phyloP scores from a whole-genome alignment of 2,113 vertebrate species.

The Pseudorasbora parva region DNA sequence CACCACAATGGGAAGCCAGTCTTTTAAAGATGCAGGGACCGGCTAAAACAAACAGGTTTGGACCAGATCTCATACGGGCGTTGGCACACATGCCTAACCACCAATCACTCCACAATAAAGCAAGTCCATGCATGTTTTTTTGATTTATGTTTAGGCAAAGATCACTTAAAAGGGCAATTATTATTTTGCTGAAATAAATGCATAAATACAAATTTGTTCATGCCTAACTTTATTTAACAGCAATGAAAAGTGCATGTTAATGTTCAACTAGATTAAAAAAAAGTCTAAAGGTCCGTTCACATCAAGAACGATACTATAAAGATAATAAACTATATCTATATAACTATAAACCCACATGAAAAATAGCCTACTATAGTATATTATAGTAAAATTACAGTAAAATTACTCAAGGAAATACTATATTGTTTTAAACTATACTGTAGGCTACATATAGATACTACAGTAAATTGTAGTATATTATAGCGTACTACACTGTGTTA shows the following conservation, averaged over 20 bases:
- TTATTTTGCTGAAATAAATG: too few species aligned
- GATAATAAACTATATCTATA: too few species aligned
- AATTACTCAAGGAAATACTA: too few species aligned
- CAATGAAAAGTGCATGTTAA: not conserved
- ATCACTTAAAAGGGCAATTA: not conserved
- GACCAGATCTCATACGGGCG: slow-evolving; percentile 40
- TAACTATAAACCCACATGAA: too few species aligned
- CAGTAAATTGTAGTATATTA: too few species aligned
- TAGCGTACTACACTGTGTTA: too few species aligned
- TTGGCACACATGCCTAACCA: slow-evolving; percentile 37
- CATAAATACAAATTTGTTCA: not conserved
- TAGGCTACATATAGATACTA: too few species aligned
- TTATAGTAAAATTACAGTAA: too few species aligned
- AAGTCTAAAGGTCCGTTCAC: too few species aligned
- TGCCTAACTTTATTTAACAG: not conserved
- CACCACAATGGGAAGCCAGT: slow-evolving; percentile 30
- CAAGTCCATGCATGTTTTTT: slow-evolving; percentile 27
- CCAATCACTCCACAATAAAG: slow-evolving; percentile 28
- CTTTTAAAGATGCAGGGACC: not conserved
- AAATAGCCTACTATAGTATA: too few species aligned
- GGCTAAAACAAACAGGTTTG: slow-evolving; percentile 43
- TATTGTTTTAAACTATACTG: too few species aligned
- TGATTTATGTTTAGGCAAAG: not conserved
- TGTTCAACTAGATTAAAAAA: not conserved
- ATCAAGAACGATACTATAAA: too few species aligned